These are phyloP conservation scores for Empis stercorea DNA, from an alignment of 2,888 invertebrate species.

Conservation along the genomic window DNA sequence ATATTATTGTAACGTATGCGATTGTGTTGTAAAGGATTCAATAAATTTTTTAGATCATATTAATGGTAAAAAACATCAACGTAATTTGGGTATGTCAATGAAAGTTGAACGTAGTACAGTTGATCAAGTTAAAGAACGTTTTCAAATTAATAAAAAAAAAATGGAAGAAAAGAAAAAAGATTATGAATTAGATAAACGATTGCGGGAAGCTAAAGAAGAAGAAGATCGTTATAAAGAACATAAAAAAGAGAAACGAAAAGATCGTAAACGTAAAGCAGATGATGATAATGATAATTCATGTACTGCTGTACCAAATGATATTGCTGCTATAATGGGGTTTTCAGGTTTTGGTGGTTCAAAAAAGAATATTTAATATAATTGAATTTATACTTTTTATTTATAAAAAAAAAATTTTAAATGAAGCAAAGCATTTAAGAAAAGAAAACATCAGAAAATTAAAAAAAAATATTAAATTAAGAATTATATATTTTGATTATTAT, in stretches of 20 bases:
- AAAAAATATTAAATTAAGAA: no score
- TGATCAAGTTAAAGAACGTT: constrained; percentile 85
- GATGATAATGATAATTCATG: constrained; percentile 44
- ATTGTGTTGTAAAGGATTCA: constrained; percentile 98
- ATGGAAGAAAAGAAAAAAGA: constrained; percentile 91
- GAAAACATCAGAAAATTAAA: no score
- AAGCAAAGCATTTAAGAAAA: no score
- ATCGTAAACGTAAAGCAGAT: constrained; percentile 73
- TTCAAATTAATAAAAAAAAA: constrained; percentile 86
- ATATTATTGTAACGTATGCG: constrained; percentile 99
- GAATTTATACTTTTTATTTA: no score
- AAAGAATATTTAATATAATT: constrained; percentile 38
- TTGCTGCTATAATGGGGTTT: constrained; percentile 91
- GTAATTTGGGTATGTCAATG: constrained; percentile 99
- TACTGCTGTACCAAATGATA: constrained; percentile 44
- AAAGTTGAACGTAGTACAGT: constrained; percentile 87
- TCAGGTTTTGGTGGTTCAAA: constrained; percentile 82
- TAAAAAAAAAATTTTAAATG: no score
- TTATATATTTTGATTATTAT: no score
- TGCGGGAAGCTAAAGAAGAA: constrained; percentile 90
- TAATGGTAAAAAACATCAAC: constrained; percentile 98
- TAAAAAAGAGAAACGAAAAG: constrained; percentile 76
- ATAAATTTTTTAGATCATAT: constrained; percentile 99
- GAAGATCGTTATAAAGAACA: constrained; percentile 85
- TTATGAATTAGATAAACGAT: constrained; percentile 81